These are phyloP conservation scores for Ichneumoninae sp. DNA, from an alignment of 2,888 invertebrate species.

Conservation along the genomic window DNA sequence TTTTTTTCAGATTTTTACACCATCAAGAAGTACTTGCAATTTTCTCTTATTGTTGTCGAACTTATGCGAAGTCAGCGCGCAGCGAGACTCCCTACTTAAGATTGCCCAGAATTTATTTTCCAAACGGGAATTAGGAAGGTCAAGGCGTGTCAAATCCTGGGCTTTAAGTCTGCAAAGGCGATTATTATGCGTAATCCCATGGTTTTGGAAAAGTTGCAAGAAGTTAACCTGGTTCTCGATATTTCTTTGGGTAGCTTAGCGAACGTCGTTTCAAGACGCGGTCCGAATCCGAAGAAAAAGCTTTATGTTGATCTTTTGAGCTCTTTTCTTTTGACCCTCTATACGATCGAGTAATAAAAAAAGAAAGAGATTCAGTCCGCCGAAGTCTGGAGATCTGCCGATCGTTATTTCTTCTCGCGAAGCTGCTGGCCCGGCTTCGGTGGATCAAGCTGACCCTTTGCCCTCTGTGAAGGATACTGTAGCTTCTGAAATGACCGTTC, in stretches of 20 bases:
- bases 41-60: no score
- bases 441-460: neutral
- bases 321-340: neutral
- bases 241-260: constrained; percentile 1
- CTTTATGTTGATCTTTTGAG: neutral
- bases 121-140: neutral
- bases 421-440: neutral
- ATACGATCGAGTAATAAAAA: neutral
- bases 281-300: neutral
- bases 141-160: constrained; percentile 2
- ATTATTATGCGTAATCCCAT: neutral
- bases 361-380: no score
- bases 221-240: neutral
- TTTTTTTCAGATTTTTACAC: no score
- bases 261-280: neutral
- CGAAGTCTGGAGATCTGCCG: neutral
- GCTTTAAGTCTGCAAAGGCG: neutral
- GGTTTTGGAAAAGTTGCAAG: neutral
- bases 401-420: neutral
- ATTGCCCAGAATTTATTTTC: neutral
- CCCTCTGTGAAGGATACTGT: neutral
- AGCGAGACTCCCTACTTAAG: no score
- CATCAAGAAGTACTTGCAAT: no score
- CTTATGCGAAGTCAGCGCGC: no score
- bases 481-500: neutral